Base-by-base conservation (phyloP, 2,888 invertebrate species). In the Nomada fabriciana region DNA sequence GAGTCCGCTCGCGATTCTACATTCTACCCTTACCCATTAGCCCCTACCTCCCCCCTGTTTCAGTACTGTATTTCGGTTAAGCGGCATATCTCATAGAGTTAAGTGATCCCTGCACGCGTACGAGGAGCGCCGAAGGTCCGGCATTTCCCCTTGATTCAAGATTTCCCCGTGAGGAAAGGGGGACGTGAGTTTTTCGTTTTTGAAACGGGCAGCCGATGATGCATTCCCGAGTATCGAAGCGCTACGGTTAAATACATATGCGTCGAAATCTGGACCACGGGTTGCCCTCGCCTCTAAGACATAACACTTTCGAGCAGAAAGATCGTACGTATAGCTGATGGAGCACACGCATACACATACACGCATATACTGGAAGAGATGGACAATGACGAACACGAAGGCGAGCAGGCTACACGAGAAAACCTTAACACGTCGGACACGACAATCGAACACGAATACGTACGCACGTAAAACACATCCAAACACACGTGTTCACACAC, bases 1-100 rank as follows among this genome's bases (percentile, higher is more conserved):
- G 67, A 20, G 68, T 64, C 63, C 76, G 80, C 71, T 72, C 76
- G 78, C 50, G 36, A 61, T 52, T 65, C 64, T 70, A 36, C 15
- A 18, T 29, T 52, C 69, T 53, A 20, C 65, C 73, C 50, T 60
- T 61, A 25, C 75, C 55, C 60, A 23, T 20, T 64, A 53, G 50
- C 64, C 50, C 74, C 36, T 50, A 50, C 64, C 82, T 42, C 73
- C 71, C 71, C 29, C 69, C 76, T 5, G 55, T 80, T 77, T 76
- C 68, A 60, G 47, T 53, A 53, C 77, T 75, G 60, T 53, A 53
- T 79, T 86, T 75, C 82, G 73, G 73, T 86, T 82, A 70, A 76
- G 77, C 86, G 83, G 87, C 83, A 76, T 86, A 86, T 87, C 85
- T 86, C 87, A 70, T 86, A 86, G 87, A 76, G 36, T 70, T 86